phyloP scores from a whole-genome alignment of 2,888 invertebrate genomes.

The Patella depressa region DNA sequence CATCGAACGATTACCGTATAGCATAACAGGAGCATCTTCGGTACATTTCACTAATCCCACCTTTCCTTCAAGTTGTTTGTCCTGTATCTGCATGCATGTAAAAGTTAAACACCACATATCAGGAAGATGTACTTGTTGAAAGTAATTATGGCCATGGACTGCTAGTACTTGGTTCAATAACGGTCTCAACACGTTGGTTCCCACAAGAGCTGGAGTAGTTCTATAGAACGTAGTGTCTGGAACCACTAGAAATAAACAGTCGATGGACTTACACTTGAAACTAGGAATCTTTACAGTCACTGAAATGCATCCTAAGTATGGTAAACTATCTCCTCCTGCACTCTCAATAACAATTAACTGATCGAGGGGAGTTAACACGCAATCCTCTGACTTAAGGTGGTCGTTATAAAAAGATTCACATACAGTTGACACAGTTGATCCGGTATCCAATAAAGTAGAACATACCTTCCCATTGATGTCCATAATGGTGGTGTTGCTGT shows the following conservation, averaged over 20 bases:
- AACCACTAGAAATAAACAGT: slow-evolving; percentile 1
- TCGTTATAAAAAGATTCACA: background rate
- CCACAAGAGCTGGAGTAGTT: slow-evolving; percentile 1
- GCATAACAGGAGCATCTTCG: background rate
- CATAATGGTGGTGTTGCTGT: background rate
- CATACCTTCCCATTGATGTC: background rate
- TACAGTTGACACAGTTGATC: slow-evolving; percentile 3
- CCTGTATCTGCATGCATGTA: background rate
- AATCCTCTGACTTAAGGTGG: background rate
- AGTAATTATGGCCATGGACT: background rate
- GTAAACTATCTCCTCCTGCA: slow-evolving; percentile 2
- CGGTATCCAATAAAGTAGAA: background rate
- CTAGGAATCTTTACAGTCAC: background rate
- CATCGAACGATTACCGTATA: background rate
- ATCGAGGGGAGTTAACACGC: background rate
- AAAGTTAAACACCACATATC: background rate
- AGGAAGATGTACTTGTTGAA: background rate
- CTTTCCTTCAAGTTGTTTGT: background rate
- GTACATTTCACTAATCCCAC: background rate
- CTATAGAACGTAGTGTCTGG: background rate
- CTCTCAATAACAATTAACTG: slow-evolving; percentile 3
- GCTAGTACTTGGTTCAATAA: background rate
- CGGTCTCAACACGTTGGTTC: background rate
- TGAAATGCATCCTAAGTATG: background rate
- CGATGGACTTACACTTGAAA: background rate